Conservation (phyloP, 1,140 invertebrate species). For the Acromyrmex echinatior region DNA sequence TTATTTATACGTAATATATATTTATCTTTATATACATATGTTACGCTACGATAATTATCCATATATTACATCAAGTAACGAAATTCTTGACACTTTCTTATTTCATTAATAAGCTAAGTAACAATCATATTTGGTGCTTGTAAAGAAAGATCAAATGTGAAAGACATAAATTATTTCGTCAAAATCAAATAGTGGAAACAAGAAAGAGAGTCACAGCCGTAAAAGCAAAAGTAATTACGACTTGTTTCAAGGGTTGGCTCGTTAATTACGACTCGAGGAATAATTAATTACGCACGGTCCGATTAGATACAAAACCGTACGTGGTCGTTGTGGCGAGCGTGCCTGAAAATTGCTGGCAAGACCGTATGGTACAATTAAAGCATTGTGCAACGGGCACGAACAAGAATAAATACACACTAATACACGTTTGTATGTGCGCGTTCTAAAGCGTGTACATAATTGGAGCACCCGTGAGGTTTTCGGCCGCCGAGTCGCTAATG, state of each 20-base stretch:
- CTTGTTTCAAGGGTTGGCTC: conserved; percentile 7
- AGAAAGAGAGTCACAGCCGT: neutral
- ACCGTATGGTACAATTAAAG: conserved; percentile 49
- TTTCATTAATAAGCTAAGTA: neutral
- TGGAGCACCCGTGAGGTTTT: conserved; percentile 19
- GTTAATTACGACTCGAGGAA: conserved; percentile 49
- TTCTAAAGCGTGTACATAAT: conserved; percentile 26
- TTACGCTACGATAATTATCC: neutral
- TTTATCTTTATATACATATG: neutral
- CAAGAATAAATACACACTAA: conserved; percentile 42
- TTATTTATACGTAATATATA: neutral
- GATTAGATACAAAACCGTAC: conserved; percentile 59
- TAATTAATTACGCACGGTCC: conserved; percentile 56
- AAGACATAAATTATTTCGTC: neutral
- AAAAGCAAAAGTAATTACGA: conserved; percentile 52
- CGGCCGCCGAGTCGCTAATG: conserved; percentile 13
- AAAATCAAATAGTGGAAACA: conserved; percentile 13
- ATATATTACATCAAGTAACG: neutral
- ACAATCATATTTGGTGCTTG: neutral
- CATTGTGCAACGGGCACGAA: conserved; percentile 8
- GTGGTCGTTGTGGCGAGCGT: conserved; percentile 43
- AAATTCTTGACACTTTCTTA: neutral
- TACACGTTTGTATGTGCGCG: neutral
- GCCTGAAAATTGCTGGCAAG: conserved; percentile 57
- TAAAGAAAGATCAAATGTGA: neutral